These are phyloP conservation scores for Phrynosoma platyrhinos DNA, from an alignment of 2,113 vertebrate species.

Conservation along the genomic window DNA sequence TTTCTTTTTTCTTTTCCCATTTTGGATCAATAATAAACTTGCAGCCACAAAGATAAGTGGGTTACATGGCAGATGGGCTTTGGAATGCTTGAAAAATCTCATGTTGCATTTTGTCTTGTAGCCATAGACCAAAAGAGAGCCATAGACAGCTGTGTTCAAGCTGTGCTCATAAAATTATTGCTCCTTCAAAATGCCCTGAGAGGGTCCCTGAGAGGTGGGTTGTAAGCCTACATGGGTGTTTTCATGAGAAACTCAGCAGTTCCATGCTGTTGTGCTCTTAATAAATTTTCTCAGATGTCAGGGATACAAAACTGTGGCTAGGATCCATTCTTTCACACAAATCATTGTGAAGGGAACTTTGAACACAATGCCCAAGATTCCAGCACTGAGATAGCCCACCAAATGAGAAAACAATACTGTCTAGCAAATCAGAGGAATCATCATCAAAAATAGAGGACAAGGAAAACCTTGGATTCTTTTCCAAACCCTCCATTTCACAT, in stretches of 20 bases:
- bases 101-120: conserved; percentile 81
- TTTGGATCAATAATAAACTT: conserved; percentile 79
- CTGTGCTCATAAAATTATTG: conserved; percentile 76
- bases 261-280: conserved; percentile 34
- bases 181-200: conserved; percentile 65
- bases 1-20: conserved; percentile 75
- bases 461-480: conserved; percentile 52
- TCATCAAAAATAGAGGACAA: conserved; percentile 8
- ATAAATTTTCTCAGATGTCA: conserved; percentile 47
- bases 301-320: conserved; percentile 22
- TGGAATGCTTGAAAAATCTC: conserved; percentile 79
- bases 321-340: conserved; percentile 41
- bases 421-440: conserved; percentile 39
- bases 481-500: conserved; percentile 51
- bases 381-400: conserved; percentile 34
- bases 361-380: conserved; percentile 46
- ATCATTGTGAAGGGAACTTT: conserved; percentile 43
- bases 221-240: conserved; percentile 51
- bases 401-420: conserved; percentile 60
- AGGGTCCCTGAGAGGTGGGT: conserved; percentile 43
- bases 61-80: conserved; percentile 79
- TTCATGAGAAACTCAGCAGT: conserved; percentile 57
- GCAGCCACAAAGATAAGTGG: conserved; percentile 77
- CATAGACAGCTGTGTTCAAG: conserved; percentile 84
- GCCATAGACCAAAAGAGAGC: conserved; percentile 74